Conservation (phyloP, 2,113 vertebrate genomes). For the Argyrosomus japonicus region DNA sequence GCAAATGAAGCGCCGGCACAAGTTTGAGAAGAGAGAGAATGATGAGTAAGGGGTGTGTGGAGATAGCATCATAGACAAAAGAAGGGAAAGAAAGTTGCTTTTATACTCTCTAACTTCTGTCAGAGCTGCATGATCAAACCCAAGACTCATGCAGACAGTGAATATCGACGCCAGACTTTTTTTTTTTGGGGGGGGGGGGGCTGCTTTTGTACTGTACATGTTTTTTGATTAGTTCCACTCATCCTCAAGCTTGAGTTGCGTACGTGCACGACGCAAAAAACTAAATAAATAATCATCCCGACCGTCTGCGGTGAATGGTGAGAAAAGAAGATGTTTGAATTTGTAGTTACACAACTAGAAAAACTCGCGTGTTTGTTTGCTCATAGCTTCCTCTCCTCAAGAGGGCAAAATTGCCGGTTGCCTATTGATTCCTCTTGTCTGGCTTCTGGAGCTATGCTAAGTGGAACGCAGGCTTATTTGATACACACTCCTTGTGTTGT, state of each 20-base stretch:
- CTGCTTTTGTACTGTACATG: slow-evolving; percentile 27
- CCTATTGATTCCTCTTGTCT: slow-evolving; percentile 59
- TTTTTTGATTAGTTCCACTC: slow-evolving; percentile 53
- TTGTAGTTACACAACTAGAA: slow-evolving; percentile 18
- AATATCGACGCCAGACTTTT: slow-evolving; percentile 46
- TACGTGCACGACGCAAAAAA: neutral
- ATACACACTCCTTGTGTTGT: slow-evolving; percentile 72
- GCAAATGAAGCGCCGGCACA: slow-evolving; percentile 74
- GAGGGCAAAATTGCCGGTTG: slow-evolving; percentile 55
- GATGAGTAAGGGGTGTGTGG: slow-evolving; percentile 8
- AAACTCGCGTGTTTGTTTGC: slow-evolving; percentile 63
- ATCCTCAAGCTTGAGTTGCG: slow-evolving; percentile 9
- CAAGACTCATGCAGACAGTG: slow-evolving; percentile 15
- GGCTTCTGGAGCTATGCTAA: slow-evolving; percentile 59
- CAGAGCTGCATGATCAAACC: slow-evolving; percentile 52
- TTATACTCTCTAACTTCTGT: slow-evolving; percentile 29
- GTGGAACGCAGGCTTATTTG: slow-evolving; percentile 72
- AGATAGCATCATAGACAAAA: neutral
- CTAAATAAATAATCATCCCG: slow-evolving; percentile 18
- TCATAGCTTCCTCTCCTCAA: slow-evolving; percentile 52
- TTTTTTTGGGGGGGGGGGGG: neutral
- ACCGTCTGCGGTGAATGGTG: slow-evolving; percentile 18
- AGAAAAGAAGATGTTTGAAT: slow-evolving; percentile 40
- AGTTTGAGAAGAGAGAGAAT: slow-evolving; percentile 50
- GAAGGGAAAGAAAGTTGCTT: slow-evolving; percentile 21